These are phyloP conservation scores for Stratiomys singularior DNA, from an alignment of 2,888 invertebrate species.

Conservation along the genomic window DNA sequence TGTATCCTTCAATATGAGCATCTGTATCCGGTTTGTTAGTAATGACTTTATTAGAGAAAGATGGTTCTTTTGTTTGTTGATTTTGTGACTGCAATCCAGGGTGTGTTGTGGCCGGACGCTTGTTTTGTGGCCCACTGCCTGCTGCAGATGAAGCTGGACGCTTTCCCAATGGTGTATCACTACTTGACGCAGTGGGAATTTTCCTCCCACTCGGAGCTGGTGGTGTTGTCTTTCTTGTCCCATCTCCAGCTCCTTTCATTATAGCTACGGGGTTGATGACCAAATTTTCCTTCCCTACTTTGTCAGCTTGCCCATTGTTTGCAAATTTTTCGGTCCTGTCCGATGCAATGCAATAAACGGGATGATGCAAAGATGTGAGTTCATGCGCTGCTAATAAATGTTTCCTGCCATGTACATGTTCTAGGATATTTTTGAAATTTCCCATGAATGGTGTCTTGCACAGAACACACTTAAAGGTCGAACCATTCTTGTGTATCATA, in stretches of 20 bases:
- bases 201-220: background rate
- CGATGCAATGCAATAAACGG: slow-evolving; percentile 32
- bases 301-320: background rate
- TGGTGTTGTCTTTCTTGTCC: background rate
- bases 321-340: background rate
- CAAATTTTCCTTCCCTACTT: slow-evolving; percentile 20
- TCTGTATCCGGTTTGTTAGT: background rate
- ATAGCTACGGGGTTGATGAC: slow-evolving; percentile 28
- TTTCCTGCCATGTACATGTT: slow-evolving; percentile 43
- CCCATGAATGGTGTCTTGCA: slow-evolving; percentile 42
- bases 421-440: slow-evolving; percentile 23
- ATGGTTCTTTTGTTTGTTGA: slow-evolving; percentile 28
- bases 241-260: background rate
- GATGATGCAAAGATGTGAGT: slow-evolving; percentile 41
- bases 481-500: background rate
- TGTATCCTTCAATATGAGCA: slow-evolving; percentile 60
- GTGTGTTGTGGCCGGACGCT: background rate
- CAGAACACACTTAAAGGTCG: slow-evolving; percentile 39
- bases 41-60: slow-evolving; percentile 9
- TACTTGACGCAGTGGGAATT: background rate
- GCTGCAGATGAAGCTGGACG: background rate
- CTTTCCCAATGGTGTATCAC: background rate
- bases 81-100: slow-evolving; percentile 40
- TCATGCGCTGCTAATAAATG: slow-evolving; percentile 24
- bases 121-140: slow-evolving; percentile 20